A percentile compares a stretch with the other conserved stretches of the same genome.
phyloP scores from a whole-genome alignment of 2,797 vertebrate genomes.

The Catostomus latipinnis region DNA sequence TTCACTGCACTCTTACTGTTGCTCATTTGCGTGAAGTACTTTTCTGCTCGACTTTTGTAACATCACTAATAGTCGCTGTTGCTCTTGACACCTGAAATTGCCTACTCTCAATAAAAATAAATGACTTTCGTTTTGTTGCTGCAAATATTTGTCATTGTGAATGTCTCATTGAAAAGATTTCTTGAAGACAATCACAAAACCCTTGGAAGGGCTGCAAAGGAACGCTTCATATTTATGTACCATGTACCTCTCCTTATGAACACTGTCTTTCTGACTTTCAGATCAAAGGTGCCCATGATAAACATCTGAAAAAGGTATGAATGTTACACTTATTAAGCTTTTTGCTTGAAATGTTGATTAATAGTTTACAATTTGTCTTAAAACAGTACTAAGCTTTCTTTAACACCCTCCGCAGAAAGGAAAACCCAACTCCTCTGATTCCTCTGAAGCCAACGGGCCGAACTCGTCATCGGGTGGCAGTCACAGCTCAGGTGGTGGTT shows the following conservation, averaged over 20 bases:
- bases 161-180: too few species aligned
- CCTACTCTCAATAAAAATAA: too few species aligned
- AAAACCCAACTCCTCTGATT: slow-evolving; percentile 77
- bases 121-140: too few species aligned
- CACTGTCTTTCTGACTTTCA: slow-evolving; percentile 59
- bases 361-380: slow-evolving; percentile 11
- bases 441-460: slow-evolving; percentile 73
- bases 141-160: too few species aligned
- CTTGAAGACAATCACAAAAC: too few species aligned
- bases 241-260: slow-evolving; percentile 10
- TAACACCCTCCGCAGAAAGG: slow-evolving; percentile 76
- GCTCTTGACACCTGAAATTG: too few species aligned
- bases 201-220: too few species aligned
- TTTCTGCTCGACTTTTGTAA: too few species aligned
- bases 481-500: slow-evolving; percentile 58
- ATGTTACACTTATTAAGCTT: background rate
- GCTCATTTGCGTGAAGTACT: too few species aligned
- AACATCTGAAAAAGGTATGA: slow-evolving; percentile 88
- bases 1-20: too few species aligned
- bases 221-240: too few species aligned
- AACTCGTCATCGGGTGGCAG: slow-evolving; percentile 59
- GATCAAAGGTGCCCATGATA: slow-evolving; percentile 88
- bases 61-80: too few species aligned
- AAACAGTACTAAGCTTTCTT: background rate
- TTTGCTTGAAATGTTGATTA: background rate